phyloP scores from a whole-genome alignment of 2,797 vertebrate genomes.

The Rhinichthys osculus region DNA sequence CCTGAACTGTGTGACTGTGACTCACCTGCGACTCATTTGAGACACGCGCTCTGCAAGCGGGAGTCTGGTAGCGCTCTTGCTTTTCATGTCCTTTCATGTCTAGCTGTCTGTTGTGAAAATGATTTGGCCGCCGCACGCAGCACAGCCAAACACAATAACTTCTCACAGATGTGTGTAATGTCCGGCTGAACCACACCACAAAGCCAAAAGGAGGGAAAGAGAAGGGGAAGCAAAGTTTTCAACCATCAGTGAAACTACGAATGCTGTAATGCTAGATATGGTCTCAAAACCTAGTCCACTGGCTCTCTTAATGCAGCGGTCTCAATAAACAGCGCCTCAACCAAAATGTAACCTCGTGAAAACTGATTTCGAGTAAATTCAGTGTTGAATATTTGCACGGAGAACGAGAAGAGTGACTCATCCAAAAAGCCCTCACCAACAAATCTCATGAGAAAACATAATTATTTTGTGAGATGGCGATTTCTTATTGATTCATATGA shows the following conservation, averaged over 20 bases:
- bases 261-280: not conserved
- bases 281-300: not conserved
- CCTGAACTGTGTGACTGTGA: constrained; percentile 62
- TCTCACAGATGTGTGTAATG: constrained; percentile 68
- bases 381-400: not conserved
- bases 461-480: not conserved
- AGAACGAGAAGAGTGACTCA: not conserved
- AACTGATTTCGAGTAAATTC: not conserved
- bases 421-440: not conserved
- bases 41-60: constrained; percentile 69
- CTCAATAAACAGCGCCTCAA: not conserved
- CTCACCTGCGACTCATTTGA: constrained; percentile 75
- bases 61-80: constrained; percentile 70
- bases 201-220: not conserved
- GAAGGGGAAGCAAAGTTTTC: not conserved
- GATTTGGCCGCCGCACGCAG: constrained; percentile 55
- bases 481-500: not conserved
- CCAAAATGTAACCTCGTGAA: not conserved
- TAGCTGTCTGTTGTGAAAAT: constrained; percentile 71
- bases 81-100: constrained; percentile 77
- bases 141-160: constrained; percentile 60
- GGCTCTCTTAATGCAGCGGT: not conserved
- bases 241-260: not conserved
- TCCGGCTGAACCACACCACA: constrained; percentile 53
- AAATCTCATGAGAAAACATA: not conserved